phyloP scores from a whole-genome alignment of 2,113 vertebrate genomes.

The Daphoenositta chrysoptera region DNA sequence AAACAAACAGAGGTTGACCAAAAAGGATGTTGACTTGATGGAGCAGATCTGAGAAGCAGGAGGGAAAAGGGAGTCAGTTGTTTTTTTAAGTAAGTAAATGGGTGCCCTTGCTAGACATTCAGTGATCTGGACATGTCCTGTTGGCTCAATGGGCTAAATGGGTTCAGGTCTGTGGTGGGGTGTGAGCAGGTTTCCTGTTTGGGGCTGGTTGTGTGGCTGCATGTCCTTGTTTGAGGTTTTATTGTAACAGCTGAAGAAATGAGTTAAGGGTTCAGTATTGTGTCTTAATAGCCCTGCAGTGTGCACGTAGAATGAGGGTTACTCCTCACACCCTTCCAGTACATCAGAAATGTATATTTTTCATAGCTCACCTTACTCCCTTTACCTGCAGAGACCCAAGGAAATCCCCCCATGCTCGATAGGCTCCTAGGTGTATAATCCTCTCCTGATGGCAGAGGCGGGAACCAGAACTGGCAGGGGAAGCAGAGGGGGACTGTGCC shows the following conservation, averaged over 20 bases:
- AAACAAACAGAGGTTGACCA: background rate
- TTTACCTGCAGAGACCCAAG: too few relatives aligned
- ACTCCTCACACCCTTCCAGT: background rate
- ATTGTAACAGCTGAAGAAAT: background rate
- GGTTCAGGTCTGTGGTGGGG: too few relatives aligned
- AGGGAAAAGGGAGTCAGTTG: background rate
- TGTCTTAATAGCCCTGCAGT: background rate
- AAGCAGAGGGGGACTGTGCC: accelerated
- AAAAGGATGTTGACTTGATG: background rate
- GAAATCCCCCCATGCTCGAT: accelerated
- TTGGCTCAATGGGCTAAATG: background rate
- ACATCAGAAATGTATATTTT: background rate
- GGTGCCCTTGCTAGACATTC: background rate
- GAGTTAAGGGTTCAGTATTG: background rate
- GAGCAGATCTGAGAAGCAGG: background rate
- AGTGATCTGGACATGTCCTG: background rate
- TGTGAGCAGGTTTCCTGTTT: background rate
- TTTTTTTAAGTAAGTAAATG: background rate
- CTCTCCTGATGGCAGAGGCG: background rate
- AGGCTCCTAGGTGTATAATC: accelerated
- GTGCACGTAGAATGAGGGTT: accelerated
- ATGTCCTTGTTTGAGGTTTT: background rate
- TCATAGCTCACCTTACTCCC: background rate
- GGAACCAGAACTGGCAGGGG: background rate
- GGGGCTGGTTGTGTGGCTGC: background rate